Conservation (phyloP, 2,888 invertebrate genomes). For the Nephrocerus scutellatus region DNA sequence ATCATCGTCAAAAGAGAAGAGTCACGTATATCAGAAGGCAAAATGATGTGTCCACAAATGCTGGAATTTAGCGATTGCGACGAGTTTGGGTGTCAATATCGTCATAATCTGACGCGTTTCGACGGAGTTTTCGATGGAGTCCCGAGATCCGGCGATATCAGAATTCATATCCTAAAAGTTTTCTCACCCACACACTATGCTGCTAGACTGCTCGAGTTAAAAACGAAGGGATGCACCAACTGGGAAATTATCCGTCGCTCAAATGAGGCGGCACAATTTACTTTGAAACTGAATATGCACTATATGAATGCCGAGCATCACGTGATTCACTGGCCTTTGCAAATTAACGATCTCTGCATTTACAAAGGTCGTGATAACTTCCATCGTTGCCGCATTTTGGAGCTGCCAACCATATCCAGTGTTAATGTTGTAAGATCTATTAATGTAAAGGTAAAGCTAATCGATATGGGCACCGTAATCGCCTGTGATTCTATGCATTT, state of each 20-base stretch:
- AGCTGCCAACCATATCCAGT: slow-evolving; percentile 32
- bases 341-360: slow-evolving; percentile 55
- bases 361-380: slow-evolving; percentile 50
- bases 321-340: slow-evolving; percentile 37
- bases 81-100: slow-evolving; percentile 52
- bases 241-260: slow-evolving; percentile 27
- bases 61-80: slow-evolving; percentile 61
- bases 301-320: slow-evolving; percentile 27
- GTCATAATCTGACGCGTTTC: slow-evolving; percentile 57
- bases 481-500: slow-evolving; percentile 33
- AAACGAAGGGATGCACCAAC: slow-evolving; percentile 14
- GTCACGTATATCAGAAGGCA: slow-evolving; percentile 21
- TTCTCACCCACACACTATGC: slow-evolving; percentile 56
- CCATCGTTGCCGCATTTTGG: slow-evolving; percentile 53
- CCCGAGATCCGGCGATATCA: slow-evolving; percentile 37
- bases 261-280: slow-evolving; percentile 28
- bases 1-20: slow-evolving; percentile 26
- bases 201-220: slow-evolving; percentile 52
- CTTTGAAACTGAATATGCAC: slow-evolving; percentile 29
- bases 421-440: slow-evolving; percentile 20
- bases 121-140: slow-evolving; percentile 52
- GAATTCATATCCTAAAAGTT: slow-evolving; percentile 26
- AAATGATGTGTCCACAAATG: slow-evolving; percentile 49
- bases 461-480: slow-evolving; percentile 55
- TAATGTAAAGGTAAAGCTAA: slow-evolving; percentile 48